Evolutionary conservation across 2,113 vertebrate genomes (phyloP).

Genomic region (Taurulus bubalis): DNA sequence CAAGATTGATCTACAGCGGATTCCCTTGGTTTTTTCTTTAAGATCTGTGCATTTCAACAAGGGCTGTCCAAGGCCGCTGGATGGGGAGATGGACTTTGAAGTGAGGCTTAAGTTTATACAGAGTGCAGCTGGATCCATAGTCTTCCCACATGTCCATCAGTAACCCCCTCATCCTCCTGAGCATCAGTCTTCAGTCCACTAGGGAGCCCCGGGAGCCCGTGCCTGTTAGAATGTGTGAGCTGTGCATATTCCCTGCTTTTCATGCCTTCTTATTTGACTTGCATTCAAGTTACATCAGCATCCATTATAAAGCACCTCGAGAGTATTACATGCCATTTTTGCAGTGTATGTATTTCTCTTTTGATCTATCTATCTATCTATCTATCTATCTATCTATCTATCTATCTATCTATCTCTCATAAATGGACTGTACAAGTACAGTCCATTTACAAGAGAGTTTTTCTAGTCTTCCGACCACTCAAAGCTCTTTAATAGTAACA

Average conservation of each 20-base stretch:
- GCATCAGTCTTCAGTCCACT: constrained; percentile 43
- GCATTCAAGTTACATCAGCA: constrained; percentile 44
- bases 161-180: constrained; percentile 60
- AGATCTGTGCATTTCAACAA: constrained; percentile 60
- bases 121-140: constrained; percentile 65
- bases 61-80: constrained; percentile 50
- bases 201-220: constrained; percentile 37
- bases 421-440: too few relatives aligned
- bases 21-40: constrained; percentile 55
- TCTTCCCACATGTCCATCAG: constrained; percentile 71
- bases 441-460: too few relatives aligned
- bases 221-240: constrained; percentile 64
- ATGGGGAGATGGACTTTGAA: constrained; percentile 72
- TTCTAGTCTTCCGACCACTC: too few relatives aligned
- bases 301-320: constrained; percentile 17
- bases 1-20: constrained; percentile 68
- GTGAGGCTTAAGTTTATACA: constrained; percentile 68
- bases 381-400: not conserved
- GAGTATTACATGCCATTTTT: not conserved
- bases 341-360: not conserved
- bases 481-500: too few relatives aligned
- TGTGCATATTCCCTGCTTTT: constrained; percentile 45
- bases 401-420: not conserved
- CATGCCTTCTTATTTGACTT: constrained; percentile 33
- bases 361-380: too few relatives aligned